phyloP scores from a whole-genome alignment of 1,140 invertebrate species.

The Bombus impatiens region DNA sequence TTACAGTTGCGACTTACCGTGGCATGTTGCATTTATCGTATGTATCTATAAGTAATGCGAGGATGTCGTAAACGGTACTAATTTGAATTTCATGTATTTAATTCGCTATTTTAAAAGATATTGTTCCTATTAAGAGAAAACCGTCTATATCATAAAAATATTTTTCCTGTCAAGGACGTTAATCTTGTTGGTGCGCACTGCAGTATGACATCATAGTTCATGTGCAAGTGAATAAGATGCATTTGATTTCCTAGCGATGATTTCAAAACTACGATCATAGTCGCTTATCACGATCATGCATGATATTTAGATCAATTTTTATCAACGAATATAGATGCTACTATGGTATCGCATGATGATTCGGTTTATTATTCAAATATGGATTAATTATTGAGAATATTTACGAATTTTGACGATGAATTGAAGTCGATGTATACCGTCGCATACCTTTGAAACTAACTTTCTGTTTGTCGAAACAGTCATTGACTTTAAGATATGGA shows the following conservation, averaged over 20 bases:
- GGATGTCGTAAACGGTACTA: neutral
- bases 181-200: slow-evolving; percentile 52
- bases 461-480: neutral
- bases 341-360: neutral
- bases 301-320: slow-evolving; percentile 32
- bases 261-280: neutral
- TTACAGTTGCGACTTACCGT: slow-evolving; percentile 12
- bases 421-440: neutral
- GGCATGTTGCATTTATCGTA: slow-evolving; percentile 2
- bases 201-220: slow-evolving; percentile 52
- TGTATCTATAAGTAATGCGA: neutral
- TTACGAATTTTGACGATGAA: neutral
- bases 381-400: slow-evolving; percentile 19
- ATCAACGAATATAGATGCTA: neutral
- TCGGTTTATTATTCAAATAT: neutral
- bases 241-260: slow-evolving; percentile 35
- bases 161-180: slow-evolving; percentile 49
- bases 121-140: slow-evolving; percentile 5
- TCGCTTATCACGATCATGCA: slow-evolving; percentile 6
- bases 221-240: slow-evolving; percentile 37
- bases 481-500: neutral
- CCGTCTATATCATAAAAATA: slow-evolving; percentile 23
- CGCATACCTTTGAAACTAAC: neutral
- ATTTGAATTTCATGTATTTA: neutral
- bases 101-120: neutral